A percentile compares a stretch with the other conserved stretches of the same genome.
phyloP scores from a whole-genome alignment of 2,113 vertebrate species.

The Colius striatus region DNA sequence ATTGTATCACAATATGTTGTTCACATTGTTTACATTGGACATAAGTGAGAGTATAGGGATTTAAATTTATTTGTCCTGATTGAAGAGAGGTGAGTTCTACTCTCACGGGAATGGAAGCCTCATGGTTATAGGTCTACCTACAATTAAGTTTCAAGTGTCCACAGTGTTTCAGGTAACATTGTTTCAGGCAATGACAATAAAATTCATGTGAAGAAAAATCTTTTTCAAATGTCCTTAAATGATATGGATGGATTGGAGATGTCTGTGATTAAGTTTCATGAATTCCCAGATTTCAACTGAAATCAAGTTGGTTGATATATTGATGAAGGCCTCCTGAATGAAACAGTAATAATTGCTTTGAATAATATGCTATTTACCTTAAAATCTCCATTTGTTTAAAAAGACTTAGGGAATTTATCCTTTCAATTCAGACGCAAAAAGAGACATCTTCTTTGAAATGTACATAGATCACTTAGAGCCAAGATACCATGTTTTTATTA shows the following conservation, averaged over 20 bases:
- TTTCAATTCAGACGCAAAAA: background rate
- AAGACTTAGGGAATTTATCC: no score
- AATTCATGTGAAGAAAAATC: background rate
- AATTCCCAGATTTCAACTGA: background rate
- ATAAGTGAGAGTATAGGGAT: background rate
- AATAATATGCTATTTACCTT: background rate
- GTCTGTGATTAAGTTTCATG: background rate
- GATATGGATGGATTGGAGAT: background rate
- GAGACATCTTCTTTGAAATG: background rate
- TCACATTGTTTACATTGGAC: fast-evolving
- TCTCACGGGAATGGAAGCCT: background rate
- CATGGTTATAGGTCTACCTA: background rate
- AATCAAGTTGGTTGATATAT: background rate
- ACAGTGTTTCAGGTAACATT: background rate
- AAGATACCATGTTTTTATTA: background rate
- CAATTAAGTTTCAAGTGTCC: background rate
- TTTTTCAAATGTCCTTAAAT: background rate
- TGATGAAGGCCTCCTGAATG: background rate
- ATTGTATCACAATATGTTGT: background rate
- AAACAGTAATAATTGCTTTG: background rate
- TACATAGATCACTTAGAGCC: background rate
- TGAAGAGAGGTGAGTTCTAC: fast-evolving
- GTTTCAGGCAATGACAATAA: background rate
- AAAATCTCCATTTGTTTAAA: background rate
- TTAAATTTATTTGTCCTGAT: background rate